phyloP scores from a whole-genome alignment of 2,113 vertebrate genomes.

The Amphiprion ocellaris region DNA sequence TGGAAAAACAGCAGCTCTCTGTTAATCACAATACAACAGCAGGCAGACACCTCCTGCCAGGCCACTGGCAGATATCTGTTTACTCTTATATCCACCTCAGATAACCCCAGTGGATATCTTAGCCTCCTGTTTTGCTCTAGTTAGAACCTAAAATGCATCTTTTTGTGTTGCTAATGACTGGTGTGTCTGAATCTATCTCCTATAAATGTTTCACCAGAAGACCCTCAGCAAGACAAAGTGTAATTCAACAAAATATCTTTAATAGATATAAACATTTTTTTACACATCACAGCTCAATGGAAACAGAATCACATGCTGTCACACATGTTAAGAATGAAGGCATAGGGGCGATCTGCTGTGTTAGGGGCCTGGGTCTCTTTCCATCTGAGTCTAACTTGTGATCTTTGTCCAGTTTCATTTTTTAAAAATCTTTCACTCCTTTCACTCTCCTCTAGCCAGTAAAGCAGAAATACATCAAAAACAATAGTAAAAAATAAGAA shows the following conservation, averaged over 20 bases:
- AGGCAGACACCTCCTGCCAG: slow-evolving; percentile 32
- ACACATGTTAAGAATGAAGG: slow-evolving; percentile 78
- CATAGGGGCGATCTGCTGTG: slow-evolving; percentile 64
- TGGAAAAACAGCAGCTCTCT: slow-evolving; percentile 61
- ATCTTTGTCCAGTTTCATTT: slow-evolving; percentile 30
- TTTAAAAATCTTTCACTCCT: slow-evolving; percentile 10
- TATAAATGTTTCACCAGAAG: background rate
- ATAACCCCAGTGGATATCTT: background rate
- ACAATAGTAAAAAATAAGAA: slow-evolving; percentile 70
- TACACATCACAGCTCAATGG: slow-evolving; percentile 83
- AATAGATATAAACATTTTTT: slow-evolving; percentile 83
- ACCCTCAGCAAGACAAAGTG: slow-evolving; percentile 18
- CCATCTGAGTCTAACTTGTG: slow-evolving; percentile 37
- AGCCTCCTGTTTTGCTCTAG: background rate
- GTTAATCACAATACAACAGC: slow-evolving; percentile 62
- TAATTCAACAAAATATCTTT: slow-evolving; percentile 86
- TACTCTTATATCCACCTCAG: slow-evolving; percentile 18
- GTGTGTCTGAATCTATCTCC: background rate
- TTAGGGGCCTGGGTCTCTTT: slow-evolving; percentile 24
- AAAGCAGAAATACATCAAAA: slow-evolving; percentile 67
- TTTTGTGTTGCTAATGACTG: background rate
- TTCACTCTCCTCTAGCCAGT: slow-evolving; percentile 43
- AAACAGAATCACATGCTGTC: slow-evolving; percentile 80
- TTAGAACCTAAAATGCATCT: no score
- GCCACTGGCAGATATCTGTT: slow-evolving; percentile 41